phyloP scores from a whole-genome alignment of 1,140 invertebrate species.

The Xylocopa sonorina region DNA sequence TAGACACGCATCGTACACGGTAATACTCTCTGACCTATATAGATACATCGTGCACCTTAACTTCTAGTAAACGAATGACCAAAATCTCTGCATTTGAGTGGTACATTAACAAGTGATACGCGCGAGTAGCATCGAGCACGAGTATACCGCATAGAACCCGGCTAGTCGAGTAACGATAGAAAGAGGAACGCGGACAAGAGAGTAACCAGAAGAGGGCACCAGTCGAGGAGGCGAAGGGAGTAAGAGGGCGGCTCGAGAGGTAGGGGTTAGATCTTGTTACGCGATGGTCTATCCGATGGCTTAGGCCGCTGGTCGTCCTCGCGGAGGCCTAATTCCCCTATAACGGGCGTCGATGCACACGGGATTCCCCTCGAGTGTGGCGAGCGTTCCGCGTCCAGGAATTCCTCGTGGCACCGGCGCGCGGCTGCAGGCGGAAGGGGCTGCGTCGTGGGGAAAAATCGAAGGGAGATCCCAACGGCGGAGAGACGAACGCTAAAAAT shows the following conservation, averaged over 20 bases:
- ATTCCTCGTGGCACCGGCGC: background rate
- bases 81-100: too few relatives aligned
- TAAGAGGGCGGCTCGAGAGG: conserved; percentile 42
- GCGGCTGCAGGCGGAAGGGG: too few relatives aligned
- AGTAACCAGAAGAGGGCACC: conserved; percentile 47
- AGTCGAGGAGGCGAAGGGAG: conserved; percentile 36
- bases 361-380: background rate
- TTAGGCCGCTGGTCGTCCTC: conserved; percentile 14
- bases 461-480: background rate
- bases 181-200: conserved; percentile 55
- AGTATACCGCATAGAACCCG: conserved; percentile 52
- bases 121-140: conserved; percentile 28
- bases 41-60: too few relatives aligned
- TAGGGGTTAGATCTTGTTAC: conserved; percentile 60
- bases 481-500: background rate
- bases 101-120: too few relatives aligned
- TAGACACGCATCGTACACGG: too few relatives aligned
- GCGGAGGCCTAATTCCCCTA: conserved; percentile 22
- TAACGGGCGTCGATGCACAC: conserved; percentile 12
- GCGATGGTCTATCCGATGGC: conserved; percentile 19
- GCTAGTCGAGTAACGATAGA: conserved; percentile 49
- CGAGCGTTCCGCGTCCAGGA: background rate
- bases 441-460: background rate
- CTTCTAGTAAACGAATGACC: too few relatives aligned
- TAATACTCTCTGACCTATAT: too few relatives aligned